These are phyloP conservation scores for Tetramorium parvispinum DNA, from an alignment of 1,140 invertebrate species.

Conservation along the genomic window DNA sequence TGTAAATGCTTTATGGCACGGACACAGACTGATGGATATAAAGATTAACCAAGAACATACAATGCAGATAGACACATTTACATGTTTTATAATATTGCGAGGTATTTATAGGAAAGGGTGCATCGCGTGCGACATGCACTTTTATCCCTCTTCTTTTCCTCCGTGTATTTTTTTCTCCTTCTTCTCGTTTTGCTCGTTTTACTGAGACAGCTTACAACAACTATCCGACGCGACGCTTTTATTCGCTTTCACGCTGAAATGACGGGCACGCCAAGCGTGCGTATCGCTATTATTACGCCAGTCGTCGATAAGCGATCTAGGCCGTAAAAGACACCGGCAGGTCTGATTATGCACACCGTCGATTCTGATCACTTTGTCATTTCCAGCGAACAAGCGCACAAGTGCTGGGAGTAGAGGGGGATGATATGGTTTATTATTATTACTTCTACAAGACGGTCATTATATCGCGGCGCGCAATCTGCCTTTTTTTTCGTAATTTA, in stretches of 20 bases:
- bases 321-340: slow-evolving; percentile 66
- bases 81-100: slow-evolving; percentile 45
- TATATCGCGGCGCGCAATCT: slow-evolving; percentile 47
- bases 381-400: slow-evolving; percentile 32
- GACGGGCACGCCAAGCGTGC: slow-evolving; percentile 46
- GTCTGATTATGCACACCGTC: slow-evolving; percentile 67
- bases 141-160: slow-evolving; percentile 40
- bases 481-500: slow-evolving; percentile 31
- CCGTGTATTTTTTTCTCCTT: slow-evolving; percentile 28
- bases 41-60: background rate
- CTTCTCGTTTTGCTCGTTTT: slow-evolving; percentile 25
- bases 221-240: slow-evolving; percentile 38
- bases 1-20: background rate
- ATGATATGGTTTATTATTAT: slow-evolving; percentile 57
- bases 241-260: slow-evolving; percentile 66
- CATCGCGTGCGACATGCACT: slow-evolving; percentile 49
- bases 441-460: slow-evolving; percentile 57
- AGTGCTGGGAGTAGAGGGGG: background rate
- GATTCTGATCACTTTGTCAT: slow-evolving; percentile 71
- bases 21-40: background rate
- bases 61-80: slow-evolving; percentile 42
- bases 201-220: slow-evolving; percentile 19
- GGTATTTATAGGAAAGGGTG: slow-evolving; percentile 61
- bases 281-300: slow-evolving; percentile 72
- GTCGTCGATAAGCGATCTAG: slow-evolving; percentile 71